These are phyloP conservation scores for Elephas maximus DNA, from an alignment of 2,113 vertebrate genomes.

Conservation along the genomic window DNA sequence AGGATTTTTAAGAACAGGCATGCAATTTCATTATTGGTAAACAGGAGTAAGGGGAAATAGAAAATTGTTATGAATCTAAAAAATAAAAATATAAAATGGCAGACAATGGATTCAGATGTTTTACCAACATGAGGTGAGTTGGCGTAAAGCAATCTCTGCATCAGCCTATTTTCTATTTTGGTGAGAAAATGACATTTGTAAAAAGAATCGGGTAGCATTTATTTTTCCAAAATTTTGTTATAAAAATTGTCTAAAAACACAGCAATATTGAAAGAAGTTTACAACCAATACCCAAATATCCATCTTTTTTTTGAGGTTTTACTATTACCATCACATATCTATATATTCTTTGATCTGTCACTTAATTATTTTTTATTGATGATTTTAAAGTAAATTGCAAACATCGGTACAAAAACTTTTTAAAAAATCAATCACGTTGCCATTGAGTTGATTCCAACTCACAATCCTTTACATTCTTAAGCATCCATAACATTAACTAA, in stretches of 20 bases:
- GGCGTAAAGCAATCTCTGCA: background rate
- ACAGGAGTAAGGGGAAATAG: background rate
- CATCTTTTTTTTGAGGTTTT: background rate
- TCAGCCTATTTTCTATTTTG: background rate
- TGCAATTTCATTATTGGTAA: background rate
- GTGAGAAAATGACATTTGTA: background rate
- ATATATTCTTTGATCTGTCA: background rate
- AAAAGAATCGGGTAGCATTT: background rate
- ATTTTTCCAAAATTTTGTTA: background rate
- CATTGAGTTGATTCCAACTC: no score
- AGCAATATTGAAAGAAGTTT: background rate
- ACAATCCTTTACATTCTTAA: no score
- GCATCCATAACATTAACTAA: no score
- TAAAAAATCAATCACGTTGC: background rate
- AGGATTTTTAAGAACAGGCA: background rate
- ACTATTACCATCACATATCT: background rate
- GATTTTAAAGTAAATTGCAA: background rate
- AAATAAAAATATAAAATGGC: background rate
- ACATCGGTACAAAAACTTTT: background rate
- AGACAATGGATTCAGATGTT: background rate
- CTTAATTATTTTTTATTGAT: background rate
- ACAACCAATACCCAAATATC: background rate
- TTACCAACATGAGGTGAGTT: background rate
- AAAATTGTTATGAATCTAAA: slow-evolving; percentile 49
- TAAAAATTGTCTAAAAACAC: background rate